A percentile compares a stretch with the other conserved stretches of the same genome.
Conservation (phyloP, 2,888 invertebrate genomes). For the Cenopis cana region DNA sequence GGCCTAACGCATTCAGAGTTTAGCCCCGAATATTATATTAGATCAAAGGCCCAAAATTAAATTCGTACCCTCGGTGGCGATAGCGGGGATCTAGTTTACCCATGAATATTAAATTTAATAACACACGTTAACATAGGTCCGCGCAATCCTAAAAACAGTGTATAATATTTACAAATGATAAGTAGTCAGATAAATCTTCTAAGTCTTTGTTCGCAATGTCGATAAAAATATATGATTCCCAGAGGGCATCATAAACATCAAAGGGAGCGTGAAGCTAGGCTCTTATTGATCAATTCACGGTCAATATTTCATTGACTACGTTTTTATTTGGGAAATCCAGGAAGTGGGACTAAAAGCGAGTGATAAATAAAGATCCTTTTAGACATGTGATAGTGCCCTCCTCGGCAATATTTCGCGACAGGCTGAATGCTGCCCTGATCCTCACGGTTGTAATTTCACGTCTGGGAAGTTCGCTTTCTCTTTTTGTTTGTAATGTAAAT, state of each 20-base stretch:
- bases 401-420: conserved; percentile 58
- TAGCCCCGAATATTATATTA: conserved; percentile 66
- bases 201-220: conserved; percentile 27
- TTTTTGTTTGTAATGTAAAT: conserved; percentile 75
- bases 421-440: conserved; percentile 57
- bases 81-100: conserved; percentile 60
- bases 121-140: conserved; percentile 47
- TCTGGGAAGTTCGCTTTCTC: conserved; percentile 64
- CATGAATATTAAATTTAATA: conserved; percentile 70
- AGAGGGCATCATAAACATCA: conserved; percentile 38
- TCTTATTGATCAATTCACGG: conserved; percentile 43
- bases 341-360: conserved; percentile 55
- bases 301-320: conserved; percentile 53
- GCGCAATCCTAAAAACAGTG: conserved; percentile 38
- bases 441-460: conserved; percentile 67
- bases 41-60: conserved; percentile 68
- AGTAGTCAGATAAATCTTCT: conserved; percentile 22
- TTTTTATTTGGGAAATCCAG: conserved; percentile 54
- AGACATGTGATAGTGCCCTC: conserved; percentile 45
- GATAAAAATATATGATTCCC: conserved; percentile 26
- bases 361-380: conserved; percentile 60
- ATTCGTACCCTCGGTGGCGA: conserved; percentile 62
- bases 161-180: conserved; percentile 35
- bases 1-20: conserved; percentile 62
- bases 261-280: conserved; percentile 41